Percentiles rank a stretch among this genome's conserved stretches.
Evolutionary conservation across 2,888 invertebrate genomes (phyloP).

Genomic region (Cryptophagus acutangulus): DNA sequence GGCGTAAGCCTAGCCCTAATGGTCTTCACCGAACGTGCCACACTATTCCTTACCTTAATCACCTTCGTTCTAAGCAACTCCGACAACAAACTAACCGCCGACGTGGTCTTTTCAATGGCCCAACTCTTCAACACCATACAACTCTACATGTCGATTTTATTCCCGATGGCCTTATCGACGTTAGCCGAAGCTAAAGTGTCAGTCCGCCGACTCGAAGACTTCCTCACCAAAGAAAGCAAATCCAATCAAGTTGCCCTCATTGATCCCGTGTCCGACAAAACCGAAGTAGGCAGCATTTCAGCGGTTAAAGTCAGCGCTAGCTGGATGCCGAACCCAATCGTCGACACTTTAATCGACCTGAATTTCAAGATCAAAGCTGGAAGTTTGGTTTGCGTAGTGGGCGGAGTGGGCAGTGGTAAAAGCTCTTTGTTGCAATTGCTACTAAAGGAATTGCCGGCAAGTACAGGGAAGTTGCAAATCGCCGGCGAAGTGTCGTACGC

Average conservation of each 20-base stretch:
- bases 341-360: constrained; percentile 48
- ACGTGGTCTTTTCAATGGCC: constrained; percentile 70
- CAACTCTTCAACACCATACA: constrained; percentile 72
- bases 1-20: constrained; percentile 60
- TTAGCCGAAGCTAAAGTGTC: constrained; percentile 37
- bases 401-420: constrained; percentile 66
- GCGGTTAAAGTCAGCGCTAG: constrained; percentile 31
- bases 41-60: constrained; percentile 75
- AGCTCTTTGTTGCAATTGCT: constrained; percentile 64
- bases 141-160: constrained; percentile 35
- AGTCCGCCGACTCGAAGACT: constrained; percentile 35
- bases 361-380: constrained; percentile 51
- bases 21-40: constrained; percentile 80
- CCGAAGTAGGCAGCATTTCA: constrained; percentile 29
- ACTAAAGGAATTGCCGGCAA: constrained; percentile 64
- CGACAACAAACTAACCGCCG: constrained; percentile 51
- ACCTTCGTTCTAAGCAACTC: constrained; percentile 69
- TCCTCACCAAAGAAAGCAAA: constrained; percentile 31
- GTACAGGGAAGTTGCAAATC: constrained; percentile 57
- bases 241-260: constrained; percentile 11
- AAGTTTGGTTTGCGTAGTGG: constrained; percentile 50
- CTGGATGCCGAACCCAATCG: constrained; percentile 38
- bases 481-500: constrained; percentile 65
- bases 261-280: constrained; percentile 33
- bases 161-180: constrained; percentile 31